Percentiles rank a stretch among this genome's conserved stretches.
Conservation (phyloP, 2,797 vertebrate species). For the Acrossocheilus fasciatus region DNA sequence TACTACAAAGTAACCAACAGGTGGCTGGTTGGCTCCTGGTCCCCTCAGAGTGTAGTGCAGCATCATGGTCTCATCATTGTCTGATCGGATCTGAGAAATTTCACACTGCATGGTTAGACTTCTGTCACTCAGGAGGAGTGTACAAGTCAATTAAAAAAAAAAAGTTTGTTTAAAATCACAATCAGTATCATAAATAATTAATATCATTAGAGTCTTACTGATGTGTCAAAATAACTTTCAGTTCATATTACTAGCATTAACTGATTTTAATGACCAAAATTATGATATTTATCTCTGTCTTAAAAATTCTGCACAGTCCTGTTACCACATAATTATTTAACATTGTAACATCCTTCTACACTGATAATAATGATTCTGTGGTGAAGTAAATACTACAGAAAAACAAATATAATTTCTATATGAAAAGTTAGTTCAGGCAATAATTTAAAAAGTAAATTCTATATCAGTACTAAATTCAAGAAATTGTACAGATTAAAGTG, state of each 20-base stretch:
- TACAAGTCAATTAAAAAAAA: background rate
- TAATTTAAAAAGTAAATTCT: too few relatives aligned
- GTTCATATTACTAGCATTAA: background rate
- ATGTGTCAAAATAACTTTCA: background rate
- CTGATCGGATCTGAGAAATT: constrained; percentile 78
- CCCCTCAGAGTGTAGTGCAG: constrained; percentile 80
- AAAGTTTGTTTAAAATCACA: background rate
- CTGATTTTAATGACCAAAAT: background rate
- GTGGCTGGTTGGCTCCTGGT: constrained; percentile 75
- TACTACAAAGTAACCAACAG: constrained; percentile 79
- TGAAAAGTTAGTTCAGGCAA: background rate
- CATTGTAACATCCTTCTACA: background rate
- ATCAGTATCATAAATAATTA: background rate
- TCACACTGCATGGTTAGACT: background rate
- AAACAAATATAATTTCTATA: background rate
- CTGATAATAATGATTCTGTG: background rate
- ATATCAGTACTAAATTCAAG: too few relatives aligned
- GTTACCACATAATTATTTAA: background rate
- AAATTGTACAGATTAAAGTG: too few relatives aligned
- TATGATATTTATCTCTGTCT: background rate
- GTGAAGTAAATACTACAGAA: background rate
- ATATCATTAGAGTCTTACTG: background rate
- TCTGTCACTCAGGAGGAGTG: background rate
- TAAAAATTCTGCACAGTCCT: background rate
- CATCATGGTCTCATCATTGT: constrained; percentile 52